Conservation (phyloP, 1,140 invertebrate genomes). For the Zaprionus tsacasi region DNA sequence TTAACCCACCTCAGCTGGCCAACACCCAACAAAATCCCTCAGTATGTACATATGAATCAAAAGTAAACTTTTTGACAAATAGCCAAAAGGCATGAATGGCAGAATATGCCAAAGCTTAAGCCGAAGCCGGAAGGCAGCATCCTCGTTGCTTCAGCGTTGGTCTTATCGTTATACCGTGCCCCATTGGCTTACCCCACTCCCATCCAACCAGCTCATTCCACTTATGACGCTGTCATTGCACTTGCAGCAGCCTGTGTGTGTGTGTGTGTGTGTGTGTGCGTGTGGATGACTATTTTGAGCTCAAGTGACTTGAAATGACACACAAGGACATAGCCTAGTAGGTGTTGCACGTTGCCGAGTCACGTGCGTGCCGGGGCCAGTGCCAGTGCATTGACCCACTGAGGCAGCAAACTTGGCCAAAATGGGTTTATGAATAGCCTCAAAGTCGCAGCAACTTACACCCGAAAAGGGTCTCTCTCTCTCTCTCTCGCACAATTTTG, state of each 20-base stretch:
- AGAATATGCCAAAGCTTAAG: slow-evolving; percentile 29
- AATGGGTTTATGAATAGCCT: slow-evolving; percentile 45
- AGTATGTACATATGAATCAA: slow-evolving; percentile 31
- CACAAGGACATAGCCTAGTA: slow-evolving; percentile 62
- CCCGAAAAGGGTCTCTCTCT: neutral
- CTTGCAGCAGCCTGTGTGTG: slow-evolving; percentile 31
- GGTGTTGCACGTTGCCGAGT: slow-evolving; percentile 58
- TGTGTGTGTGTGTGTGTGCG: neutral
- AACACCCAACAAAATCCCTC: slow-evolving; percentile 62
- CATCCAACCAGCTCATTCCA: slow-evolving; percentile 20
- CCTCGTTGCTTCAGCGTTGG: slow-evolving; percentile 36
- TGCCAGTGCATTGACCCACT: slow-evolving; percentile 71
- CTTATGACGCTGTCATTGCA: slow-evolving; percentile 63
- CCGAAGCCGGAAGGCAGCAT: slow-evolving; percentile 58
- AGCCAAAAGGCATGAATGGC: slow-evolving; percentile 72
- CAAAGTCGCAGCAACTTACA: slow-evolving; percentile 38
- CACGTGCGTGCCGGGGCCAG: slow-evolving; percentile 71
- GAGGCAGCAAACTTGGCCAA: slow-evolving; percentile 47
- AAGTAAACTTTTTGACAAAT: slow-evolving; percentile 74
- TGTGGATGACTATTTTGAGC: slow-evolving; percentile 60
- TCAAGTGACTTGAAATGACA: slow-evolving; percentile 75
- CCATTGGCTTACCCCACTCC: slow-evolving; percentile 56
- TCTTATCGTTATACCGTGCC: slow-evolving; percentile 69
- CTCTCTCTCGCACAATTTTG: slow-evolving; percentile 10
- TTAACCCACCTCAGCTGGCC: slow-evolving; percentile 36